Conservation (phyloP, 2,888 invertebrate genomes). For the Digitonthophagus gazella region DNA sequence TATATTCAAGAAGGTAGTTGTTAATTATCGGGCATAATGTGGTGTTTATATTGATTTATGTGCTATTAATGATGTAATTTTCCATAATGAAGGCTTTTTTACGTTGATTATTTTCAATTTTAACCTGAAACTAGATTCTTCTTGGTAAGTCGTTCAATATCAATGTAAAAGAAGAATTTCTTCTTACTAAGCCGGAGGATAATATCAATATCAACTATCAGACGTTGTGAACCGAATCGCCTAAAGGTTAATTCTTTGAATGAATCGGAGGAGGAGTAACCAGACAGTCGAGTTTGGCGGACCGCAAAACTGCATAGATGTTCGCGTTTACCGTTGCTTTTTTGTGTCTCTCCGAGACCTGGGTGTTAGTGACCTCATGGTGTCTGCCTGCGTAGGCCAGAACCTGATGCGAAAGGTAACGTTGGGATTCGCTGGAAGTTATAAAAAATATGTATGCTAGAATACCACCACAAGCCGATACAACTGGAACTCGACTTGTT, state of each 20-base stretch:
- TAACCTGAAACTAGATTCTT: no score
- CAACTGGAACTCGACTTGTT: slow-evolving; percentile 1
- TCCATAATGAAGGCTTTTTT: neutral
- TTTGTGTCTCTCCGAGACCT: neutral
- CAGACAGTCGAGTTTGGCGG: neutral
- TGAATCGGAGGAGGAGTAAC: neutral
- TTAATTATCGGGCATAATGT: neutral
- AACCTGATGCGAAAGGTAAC: slow-evolving; percentile 11
- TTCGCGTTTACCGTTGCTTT: neutral
- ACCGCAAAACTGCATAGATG: neutral
- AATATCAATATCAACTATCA: no score
- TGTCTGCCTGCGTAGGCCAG: slow-evolving; percentile 16
- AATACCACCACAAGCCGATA: neutral
- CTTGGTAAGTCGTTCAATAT: no score
- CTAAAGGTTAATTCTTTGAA: neutral
- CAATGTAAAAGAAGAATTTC: no score
- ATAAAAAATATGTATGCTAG: neutral
- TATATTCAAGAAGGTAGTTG: neutral
- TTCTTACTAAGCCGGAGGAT: no score
- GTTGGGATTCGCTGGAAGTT: slow-evolving; percentile 4
- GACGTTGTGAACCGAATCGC: neutral
- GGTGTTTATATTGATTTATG: neutral
- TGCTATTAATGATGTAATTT: neutral
- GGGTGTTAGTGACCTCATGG: slow-evolving; percentile 11
- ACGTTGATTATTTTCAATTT: no score